Base-by-base conservation (phyloP, 2,113 vertebrate genomes). In the Microcebus murinus region DNA sequence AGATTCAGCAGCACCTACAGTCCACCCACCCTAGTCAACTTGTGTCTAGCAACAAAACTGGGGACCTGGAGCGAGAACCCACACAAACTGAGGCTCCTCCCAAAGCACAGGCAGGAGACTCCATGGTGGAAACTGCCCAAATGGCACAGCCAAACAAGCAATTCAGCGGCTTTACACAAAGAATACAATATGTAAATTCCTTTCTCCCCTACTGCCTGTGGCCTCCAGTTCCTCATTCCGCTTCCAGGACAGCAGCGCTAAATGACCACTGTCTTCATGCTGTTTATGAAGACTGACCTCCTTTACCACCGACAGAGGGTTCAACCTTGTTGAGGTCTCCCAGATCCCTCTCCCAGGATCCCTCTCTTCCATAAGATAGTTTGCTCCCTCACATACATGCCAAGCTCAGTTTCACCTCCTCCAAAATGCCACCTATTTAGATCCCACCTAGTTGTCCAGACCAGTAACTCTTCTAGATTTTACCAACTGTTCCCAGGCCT, bases 1-100 rank as follows among this genome's bases (percentile, higher is more conserved):
- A 77, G 36, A 31, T 11, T n/a, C 42, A 50, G 10, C 0, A 0
- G 61, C 4, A 27, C 42, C 67, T 57, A n/a, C 1, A 4, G 36
- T 29, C 34, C 31, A 55, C 50, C 27, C 4, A 6, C n/a, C 17
- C 39, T 61, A 50, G 36, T 39, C 81, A 25, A 9, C 20, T 42
- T n/a, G 1, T 25, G 42, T 4, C 65, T 57, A 71, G 31, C 27
- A 59, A 45, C 8, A 17, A 59, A 63, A 57, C 4, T 15, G 25
- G 27, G 15, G 21, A 10, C 29, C 77, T 52, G 42, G 57, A 61
- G 55, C 71, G 2, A 45, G 0, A 67, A 52, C 6, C 1, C 50
- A 31, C 67, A 29, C 2, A 1, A 1, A 3, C 34, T 2, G 17
- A 83, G 52, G 68, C n/a, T 59, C 55, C 11, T 65, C 59, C 68